These are phyloP conservation scores for Hypselothyrea guttata DNA, from an alignment of 2,888 invertebrate genomes.

Conservation along the genomic window DNA sequence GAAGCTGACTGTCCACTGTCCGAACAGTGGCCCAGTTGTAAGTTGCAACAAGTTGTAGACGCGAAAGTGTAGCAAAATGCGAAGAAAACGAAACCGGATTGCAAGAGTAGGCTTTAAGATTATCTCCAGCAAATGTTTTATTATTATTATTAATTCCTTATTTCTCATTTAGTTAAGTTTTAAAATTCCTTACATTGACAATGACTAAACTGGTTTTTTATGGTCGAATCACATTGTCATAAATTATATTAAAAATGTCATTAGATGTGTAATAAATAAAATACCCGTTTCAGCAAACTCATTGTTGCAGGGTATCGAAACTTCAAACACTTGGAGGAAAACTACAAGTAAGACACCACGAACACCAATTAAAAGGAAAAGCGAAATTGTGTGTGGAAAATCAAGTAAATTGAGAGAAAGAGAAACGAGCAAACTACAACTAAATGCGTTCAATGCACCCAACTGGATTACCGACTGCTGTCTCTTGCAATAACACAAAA, in stretches of 20 bases:
- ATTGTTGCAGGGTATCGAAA: too few relatives aligned
- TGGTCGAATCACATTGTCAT: too few relatives aligned
- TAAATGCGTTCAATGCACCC: conserved; percentile 71
- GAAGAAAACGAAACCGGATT: conserved; percentile 12
- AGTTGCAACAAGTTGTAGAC: conserved; percentile 61
- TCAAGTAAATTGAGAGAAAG: conserved; percentile 36
- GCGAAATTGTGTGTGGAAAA: conserved; percentile 60
- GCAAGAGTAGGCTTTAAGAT: conserved; percentile 1
- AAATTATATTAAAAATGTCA: too few relatives aligned
- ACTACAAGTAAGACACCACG: conserved; percentile 51
- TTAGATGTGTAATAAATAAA: too few relatives aligned
- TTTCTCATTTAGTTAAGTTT: too few relatives aligned
- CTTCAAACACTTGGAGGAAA: conserved; percentile 24
- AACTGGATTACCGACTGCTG: background rate
- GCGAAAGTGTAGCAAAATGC: conserved; percentile 59
- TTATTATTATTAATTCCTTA: too few relatives aligned
- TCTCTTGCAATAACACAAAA: too few relatives aligned
- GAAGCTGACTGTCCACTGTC: conserved; percentile 3
- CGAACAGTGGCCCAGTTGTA: conserved; percentile 69
- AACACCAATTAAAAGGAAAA: conserved; percentile 67
- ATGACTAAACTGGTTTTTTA: too few relatives aligned
- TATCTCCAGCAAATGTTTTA: background rate
- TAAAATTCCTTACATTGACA: too few relatives aligned
- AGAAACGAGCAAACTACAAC: conserved; percentile 38
- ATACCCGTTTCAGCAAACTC: too few relatives aligned